Conservation (phyloP, 2,888 invertebrate species). For the Sycophila texana region DNA sequence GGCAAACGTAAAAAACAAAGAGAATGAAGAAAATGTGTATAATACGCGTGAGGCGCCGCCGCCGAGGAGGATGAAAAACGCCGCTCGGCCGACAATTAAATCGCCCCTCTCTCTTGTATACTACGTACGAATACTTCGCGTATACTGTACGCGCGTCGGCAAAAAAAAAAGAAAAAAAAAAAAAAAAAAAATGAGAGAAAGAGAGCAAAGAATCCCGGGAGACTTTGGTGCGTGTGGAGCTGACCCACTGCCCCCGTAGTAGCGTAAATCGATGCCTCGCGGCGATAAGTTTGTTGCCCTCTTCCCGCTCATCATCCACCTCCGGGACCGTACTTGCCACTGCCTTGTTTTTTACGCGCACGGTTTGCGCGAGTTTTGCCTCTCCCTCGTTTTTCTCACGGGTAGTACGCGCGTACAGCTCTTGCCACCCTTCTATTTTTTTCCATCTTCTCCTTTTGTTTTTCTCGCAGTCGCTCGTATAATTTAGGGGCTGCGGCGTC, state of each 20-base stretch:
- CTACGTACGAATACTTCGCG: background rate
- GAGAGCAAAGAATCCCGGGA: constrained; percentile 3
- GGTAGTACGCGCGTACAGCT: background rate
- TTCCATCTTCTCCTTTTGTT: no score
- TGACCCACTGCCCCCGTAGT: background rate
- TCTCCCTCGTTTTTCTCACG: background rate
- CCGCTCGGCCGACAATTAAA: constrained; percentile 4
- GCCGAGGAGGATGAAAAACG: constrained; percentile 1
- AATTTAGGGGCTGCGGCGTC: background rate
- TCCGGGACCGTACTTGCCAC: background rate
- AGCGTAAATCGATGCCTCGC: constrained; percentile 19
- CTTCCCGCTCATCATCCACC: no score
- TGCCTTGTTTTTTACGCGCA: background rate
- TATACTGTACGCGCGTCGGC: background rate
- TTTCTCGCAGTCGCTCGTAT: background rate
- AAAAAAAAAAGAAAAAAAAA: background rate
- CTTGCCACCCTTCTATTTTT: background rate
- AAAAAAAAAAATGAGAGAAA: no score
- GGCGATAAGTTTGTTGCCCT: constrained; percentile 6
- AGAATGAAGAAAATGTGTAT: background rate
- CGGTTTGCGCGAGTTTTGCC: background rate
- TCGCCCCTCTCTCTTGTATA: background rate
- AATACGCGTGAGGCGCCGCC: background rate
- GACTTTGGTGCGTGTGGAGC: constrained; percentile 3
- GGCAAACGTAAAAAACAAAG: background rate